Base-by-base conservation (phyloP, 2,113 vertebrate species). In the Gila orcuttii region DNA sequence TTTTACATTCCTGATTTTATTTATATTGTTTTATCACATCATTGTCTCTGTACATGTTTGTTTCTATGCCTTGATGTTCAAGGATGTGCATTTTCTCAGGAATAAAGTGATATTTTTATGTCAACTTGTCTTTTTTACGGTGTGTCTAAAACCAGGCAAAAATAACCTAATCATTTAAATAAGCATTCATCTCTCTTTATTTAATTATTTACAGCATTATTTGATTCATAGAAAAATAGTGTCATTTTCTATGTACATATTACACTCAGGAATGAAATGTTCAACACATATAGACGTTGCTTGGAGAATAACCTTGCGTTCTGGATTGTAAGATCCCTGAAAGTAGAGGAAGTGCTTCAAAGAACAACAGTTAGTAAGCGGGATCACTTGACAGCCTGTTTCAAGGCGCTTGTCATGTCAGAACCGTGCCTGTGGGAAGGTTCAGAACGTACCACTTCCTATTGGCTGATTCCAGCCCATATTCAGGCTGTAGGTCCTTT, bases 211-310 rank as follows among this genome's bases (percentile, higher is more conserved):
- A 95, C 94, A 91, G 84, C 91, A 90, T 91, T 86, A 86, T 79
- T 91, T 90, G 88, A 91, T 91, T 91, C 87, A 92, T 95, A 95
- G 92, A 95, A 96, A 95, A 96, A 94, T 94, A 94, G 79, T 71
- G 66, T 77, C 90, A 90, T 87, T 89, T 91, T 77, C 66, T 90
- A 88, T 93, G 88, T 93, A 93, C 91, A 94, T 83, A 79, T 86
- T 15, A 84, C 85, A 90, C 77, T 87, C 83, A 57, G n/a, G 85
- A 93, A 93, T 90, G 85, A 79, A 71, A 86, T 88, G 85, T 50
- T 84, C 50, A 73, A 66, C 55, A 79, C 60, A n/a, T 87, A 52
- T 12, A 79, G 74, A 66, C 42, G 42, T 86, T 75, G 50, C 76
- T 79, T 89, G 68, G 77, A 68, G 84, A 88, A 83, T 6, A 89